These are phyloP conservation scores for Eulemur albifrons DNA, from an alignment of 2,797 vertebrate genomes.

Conservation along the genomic window DNA sequence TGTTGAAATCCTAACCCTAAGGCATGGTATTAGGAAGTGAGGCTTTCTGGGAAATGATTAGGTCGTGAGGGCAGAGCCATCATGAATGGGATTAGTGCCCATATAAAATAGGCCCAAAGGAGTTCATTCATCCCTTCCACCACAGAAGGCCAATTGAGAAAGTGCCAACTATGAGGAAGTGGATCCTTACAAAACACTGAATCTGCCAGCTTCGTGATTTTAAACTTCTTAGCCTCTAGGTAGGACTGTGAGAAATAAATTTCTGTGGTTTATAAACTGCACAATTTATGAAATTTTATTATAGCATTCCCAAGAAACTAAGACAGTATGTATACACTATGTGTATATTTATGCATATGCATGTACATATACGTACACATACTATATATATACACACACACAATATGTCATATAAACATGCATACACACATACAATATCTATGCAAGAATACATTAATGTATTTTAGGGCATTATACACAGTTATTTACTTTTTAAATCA, in stretches of 20 bases:
- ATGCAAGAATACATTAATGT: conserved; percentile 2
- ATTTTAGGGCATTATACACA: not conserved
- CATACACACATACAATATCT: not conserved
- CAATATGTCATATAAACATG: not conserved
- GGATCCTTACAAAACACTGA: not conserved
- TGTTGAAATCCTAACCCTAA: not conserved
- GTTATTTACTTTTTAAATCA: not conserved
- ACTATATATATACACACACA: not conserved
- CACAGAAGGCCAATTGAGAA: not conserved
- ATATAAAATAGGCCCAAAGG: not conserved
- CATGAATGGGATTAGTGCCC: no score
- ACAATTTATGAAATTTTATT: not conserved
- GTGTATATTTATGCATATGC: not conserved
- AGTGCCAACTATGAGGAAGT: not conserved
- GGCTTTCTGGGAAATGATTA: no score
- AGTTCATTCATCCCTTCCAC: not conserved
- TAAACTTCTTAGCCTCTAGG: not conserved
- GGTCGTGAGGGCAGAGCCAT: no score
- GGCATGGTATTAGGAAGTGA: not conserved
- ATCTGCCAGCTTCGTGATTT: not conserved
- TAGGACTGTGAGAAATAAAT: not conserved
- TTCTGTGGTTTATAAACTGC: not conserved
- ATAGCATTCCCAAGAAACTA: not conserved
- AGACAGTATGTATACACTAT: not conserved
- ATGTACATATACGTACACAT: not conserved